Evolutionary conservation across 2,888 invertebrate genomes (phyloP).

Genomic region (Cheilosia impressa): DNA sequence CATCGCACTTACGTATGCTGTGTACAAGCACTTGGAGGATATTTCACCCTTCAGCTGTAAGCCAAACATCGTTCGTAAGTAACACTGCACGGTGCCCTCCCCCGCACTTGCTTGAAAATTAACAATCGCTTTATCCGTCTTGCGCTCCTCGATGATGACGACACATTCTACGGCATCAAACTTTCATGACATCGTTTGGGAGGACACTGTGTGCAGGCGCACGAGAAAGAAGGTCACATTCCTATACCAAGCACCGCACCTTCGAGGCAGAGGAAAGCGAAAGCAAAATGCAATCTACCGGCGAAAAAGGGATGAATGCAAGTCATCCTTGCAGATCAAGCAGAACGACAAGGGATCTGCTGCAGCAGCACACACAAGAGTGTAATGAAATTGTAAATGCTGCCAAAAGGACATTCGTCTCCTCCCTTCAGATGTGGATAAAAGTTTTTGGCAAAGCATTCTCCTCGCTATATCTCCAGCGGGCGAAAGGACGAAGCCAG

Average conservation of each 20-base stretch:
- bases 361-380: constrained; percentile 52
- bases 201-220: not conserved
- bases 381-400: constrained; percentile 75
- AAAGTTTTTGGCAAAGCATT: constrained; percentile 51
- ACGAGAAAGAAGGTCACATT: constrained; percentile 21
- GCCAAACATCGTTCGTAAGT: constrained; percentile 25
- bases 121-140: constrained; percentile 55
- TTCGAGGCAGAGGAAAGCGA: constrained; percentile 45
- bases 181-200: constrained; percentile 30
- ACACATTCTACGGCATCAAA: constrained; percentile 39
- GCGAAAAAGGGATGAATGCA: constrained; percentile 18
- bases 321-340: constrained; percentile 13
- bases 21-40: constrained; percentile 62
- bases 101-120: constrained; percentile 53
- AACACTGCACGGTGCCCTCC: not conserved
- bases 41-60: constrained; percentile 38
- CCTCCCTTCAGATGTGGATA: constrained; percentile 23
- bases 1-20: constrained; percentile 35
- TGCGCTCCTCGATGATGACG: constrained; percentile 54
- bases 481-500: constrained; percentile 15
- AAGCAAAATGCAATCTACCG: constrained; percentile 26
- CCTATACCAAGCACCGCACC: constrained; percentile 6
- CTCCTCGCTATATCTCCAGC: no score
- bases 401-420: constrained; percentile 69
- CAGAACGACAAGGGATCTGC: constrained; percentile 35